Evolutionary conservation across 2,888 invertebrate species (phyloP).

Genomic region (Agriopis marginaria): DNA sequence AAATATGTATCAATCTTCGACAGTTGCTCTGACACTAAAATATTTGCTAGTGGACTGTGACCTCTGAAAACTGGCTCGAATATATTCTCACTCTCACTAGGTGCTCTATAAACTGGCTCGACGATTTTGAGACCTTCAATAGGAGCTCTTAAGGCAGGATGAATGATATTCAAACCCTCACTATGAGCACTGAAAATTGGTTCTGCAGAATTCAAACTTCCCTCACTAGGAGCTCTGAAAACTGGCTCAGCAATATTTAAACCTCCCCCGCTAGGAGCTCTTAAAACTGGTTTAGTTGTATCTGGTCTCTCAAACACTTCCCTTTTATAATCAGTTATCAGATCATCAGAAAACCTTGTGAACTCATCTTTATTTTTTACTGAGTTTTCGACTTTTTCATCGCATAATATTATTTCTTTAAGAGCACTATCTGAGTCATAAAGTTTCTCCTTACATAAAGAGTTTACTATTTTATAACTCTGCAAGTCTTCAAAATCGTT

Average conservation of each 20-base stretch:
- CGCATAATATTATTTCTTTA: constrained; percentile 22
- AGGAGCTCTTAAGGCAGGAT: constrained; percentile 16
- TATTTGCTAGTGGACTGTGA: constrained; percentile 72
- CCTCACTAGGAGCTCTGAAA: constrained; percentile 9
- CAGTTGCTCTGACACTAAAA: constrained; percentile 73
- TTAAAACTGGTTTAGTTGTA: constrained; percentile 16
- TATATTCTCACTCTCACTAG: constrained; percentile 21
- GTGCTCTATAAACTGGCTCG: constrained; percentile 17
- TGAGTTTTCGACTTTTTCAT: constrained; percentile 27
- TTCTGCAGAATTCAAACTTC: neutral
- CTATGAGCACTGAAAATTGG: constrained; percentile 3
- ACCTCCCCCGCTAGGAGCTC: constrained; percentile 11
- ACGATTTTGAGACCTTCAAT: constrained; percentile 17
- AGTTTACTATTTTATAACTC: constrained; percentile 82
- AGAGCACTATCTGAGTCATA: constrained; percentile 51
- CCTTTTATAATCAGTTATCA: constrained; percentile 18
- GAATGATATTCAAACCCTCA: neutral
- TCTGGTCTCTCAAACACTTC: constrained; percentile 30
- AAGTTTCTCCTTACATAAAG: constrained; percentile 69
- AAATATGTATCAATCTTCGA: constrained; percentile 77
- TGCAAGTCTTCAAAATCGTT: constrained; percentile 77
- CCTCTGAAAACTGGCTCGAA: constrained; percentile 55
- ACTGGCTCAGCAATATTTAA: constrained; percentile 9
- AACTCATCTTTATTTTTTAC: constrained; percentile 29
- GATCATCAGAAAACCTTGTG: constrained; percentile 20